Conservation (phyloP, 2,797 vertebrate species). For the Enteromius afrohamiltoni region DNA sequence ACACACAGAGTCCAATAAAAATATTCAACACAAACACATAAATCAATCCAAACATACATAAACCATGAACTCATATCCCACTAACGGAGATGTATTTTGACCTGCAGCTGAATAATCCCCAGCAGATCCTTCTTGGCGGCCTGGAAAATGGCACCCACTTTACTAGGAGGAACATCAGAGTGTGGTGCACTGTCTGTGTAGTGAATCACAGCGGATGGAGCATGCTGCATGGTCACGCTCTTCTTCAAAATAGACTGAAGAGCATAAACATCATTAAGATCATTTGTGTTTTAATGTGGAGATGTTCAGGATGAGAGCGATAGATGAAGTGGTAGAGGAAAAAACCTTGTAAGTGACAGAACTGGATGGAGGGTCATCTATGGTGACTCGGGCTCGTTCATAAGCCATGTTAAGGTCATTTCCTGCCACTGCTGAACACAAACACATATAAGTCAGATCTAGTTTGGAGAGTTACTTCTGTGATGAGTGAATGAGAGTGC, state of each 20-base stretch:
- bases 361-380: constrained; percentile 76
- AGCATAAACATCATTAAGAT: neutral
- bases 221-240: constrained; percentile 83
- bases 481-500: neutral
- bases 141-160: constrained; percentile 80
- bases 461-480: constrained; percentile 1
- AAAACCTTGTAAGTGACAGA: constrained; percentile 79
- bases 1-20: constrained; percentile 48
- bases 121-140: constrained; percentile 92
- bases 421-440: constrained; percentile 63
- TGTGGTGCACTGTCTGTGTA: constrained; percentile 77
- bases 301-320: neutral
- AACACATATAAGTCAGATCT: constrained; percentile 6
- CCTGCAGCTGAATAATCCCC: constrained; percentile 88
- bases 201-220: constrained; percentile 83
- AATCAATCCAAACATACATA: neutral
- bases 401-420: constrained; percentile 84
- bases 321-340: neutral
- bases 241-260: constrained; percentile 82
- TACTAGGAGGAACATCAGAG: constrained; percentile 75
- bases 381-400: constrained; percentile 80
- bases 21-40: constrained; percentile 3
- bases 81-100: constrained; percentile 68
- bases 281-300: neutral
- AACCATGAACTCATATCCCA: neutral